Base-by-base conservation (phyloP, 2,888 invertebrate genomes). In the Nipponacmea schrenckii region DNA sequence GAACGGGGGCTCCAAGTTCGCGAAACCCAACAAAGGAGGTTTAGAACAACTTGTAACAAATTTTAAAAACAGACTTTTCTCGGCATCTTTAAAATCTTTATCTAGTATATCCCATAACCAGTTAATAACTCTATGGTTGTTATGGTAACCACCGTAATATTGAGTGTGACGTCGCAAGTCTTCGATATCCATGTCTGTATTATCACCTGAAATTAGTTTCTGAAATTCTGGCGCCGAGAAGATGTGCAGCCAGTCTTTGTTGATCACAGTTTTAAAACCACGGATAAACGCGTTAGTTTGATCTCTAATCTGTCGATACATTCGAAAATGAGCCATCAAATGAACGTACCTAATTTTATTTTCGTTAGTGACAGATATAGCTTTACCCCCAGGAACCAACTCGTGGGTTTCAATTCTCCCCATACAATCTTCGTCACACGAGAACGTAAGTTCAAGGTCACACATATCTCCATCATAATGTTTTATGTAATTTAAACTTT, bases 51-150 rank as follows among this genome's bases (percentile, higher is more conserved):
- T 97, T 20, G 90, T 90, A 2, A 90, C 89, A 85, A 90, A 90
- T 89, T 89, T 98, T 8, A 99, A 91, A 90, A 99, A 99, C 87
- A 97, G 93, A 82, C 94, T 94, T 74, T 95, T 93, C 90, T 99
- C 99, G 69, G 94, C 92, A 86, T 96, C 94, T 14, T 92, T 93
- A 90, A 99, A 99, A 89, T 99, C 98, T 82, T 95, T 93, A 83
- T 96, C 95, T 77, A 99, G 91, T 83, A 99, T 95, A 90, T 98
- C 97, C 99, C 99, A 99, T 68, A 99, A 91, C 99, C 99, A 99
- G 87, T 95, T 94, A 67, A 99, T 95, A 68, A 99, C 97, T 80
- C 96, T 92, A 91, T 98, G 98, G 74, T 96, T 96, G 91, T 96
- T 96, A 90, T 99, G 99, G 90, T 99, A 99, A 7, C 99, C 99